A percentile compares a stretch with the other conserved stretches of the same genome.
phyloP scores from a whole-genome alignment of 2,888 invertebrate genomes.

The Ochropleura leucogaster region DNA sequence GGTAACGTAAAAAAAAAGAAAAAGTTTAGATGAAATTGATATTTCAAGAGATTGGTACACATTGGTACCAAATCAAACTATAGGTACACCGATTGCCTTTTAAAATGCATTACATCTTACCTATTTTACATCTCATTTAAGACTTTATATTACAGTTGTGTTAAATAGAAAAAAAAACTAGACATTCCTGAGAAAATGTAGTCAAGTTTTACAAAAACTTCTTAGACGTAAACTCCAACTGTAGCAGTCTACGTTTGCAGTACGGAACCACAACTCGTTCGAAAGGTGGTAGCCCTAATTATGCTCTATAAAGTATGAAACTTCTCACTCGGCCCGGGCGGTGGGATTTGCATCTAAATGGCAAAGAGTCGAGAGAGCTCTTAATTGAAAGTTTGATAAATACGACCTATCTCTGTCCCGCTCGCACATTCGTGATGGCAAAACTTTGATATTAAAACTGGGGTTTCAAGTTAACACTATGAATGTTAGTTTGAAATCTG shows the following conservation, averaged over 20 bases:
- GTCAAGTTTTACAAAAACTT: conserved; percentile 8
- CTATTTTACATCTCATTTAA: neutral
- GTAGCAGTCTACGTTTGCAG: conserved; percentile 28
- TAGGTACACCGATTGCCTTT: neutral
- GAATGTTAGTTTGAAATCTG: conserved; percentile 37
- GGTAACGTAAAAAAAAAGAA: too few relatives aligned
- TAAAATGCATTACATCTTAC: neutral
- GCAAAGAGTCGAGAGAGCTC: conserved; percentile 78
- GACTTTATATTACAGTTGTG: neutral
- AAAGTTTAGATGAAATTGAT: neutral
- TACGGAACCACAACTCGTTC: conserved; percentile 52
- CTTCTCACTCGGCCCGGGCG: conserved; percentile 67
- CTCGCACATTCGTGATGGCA: conserved; percentile 50
- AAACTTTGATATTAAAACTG: conserved; percentile 73
- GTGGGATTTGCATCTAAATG: conserved; percentile 86
- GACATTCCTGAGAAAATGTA: neutral
- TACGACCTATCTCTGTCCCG: conserved; percentile 68
- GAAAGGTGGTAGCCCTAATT: conserved; percentile 63
- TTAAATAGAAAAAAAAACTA: neutral
- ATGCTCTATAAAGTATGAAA: conserved; percentile 71
- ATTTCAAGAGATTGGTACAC: neutral
- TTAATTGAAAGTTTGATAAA: conserved; percentile 87
- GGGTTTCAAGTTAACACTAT: conserved; percentile 67
- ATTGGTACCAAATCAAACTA: neutral
- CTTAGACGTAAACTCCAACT: conserved; percentile 12